A percentile compares a stretch with the other conserved stretches of the same genome.
Evolutionary conservation across 2,888 invertebrate species (phyloP).

Genomic region (Melieria omissa): DNA sequence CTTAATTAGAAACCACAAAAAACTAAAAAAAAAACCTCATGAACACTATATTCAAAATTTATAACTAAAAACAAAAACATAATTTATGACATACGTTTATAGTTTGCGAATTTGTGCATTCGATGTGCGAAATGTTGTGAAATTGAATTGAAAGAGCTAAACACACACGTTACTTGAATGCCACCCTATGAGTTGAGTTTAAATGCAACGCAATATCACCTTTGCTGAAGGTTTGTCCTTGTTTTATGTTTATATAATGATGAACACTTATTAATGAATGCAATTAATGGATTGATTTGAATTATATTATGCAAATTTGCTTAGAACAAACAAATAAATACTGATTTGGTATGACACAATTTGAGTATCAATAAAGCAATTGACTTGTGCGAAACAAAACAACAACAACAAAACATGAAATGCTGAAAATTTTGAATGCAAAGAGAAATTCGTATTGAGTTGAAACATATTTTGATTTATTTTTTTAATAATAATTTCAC

Average conservation of each 20-base stretch:
- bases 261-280: slow-evolving; percentile 3
- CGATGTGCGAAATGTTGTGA: neutral
- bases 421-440: no score
- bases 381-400: neutral
- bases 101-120: neutral
- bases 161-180: neutral
- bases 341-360: neutral
- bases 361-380: neutral
- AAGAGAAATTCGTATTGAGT: no score
- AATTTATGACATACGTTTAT: neutral
- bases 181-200: no score
- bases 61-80: neutral
- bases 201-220: no score
- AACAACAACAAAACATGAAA: neutral
- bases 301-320: no score
- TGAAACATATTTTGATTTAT: no score
- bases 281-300: neutral
- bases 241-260: no score
- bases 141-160: neutral
- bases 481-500: no score
- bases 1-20: neutral
- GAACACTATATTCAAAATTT: no score
- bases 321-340: no score
- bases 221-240: no score
- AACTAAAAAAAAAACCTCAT: neutral